Evolutionary conservation across 2,113 vertebrate genomes (phyloP).

Genomic region (Plectropomus leopardus): DNA sequence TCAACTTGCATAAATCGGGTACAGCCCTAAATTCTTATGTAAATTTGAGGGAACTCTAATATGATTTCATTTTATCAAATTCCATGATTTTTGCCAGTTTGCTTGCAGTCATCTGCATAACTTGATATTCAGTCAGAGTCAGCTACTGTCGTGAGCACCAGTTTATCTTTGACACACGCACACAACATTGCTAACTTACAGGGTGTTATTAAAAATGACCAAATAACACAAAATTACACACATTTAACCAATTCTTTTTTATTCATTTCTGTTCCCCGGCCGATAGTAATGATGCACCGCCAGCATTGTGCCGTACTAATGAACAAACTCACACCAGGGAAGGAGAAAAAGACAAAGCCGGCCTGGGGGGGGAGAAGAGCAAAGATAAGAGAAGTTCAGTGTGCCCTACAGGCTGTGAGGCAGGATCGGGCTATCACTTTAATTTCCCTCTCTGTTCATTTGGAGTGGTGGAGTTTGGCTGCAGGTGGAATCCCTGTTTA

Average conservation of each 20-base stretch:
- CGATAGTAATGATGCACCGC: conserved; percentile 24
- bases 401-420: conserved; percentile 59
- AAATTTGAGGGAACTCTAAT: too few species aligned
- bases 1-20: too few species aligned
- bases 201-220: conserved; percentile 5
- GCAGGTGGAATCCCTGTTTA: conserved; percentile 78
- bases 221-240: conserved; percentile 3
- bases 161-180: conserved; percentile 11
- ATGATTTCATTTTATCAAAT: conserved; percentile 31
- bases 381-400: conserved; percentile 70
- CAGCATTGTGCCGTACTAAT: conserved; percentile 58
- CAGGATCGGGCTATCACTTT: conserved; percentile 64
- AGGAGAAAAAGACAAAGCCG: conserved; percentile 58
- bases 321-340: conserved; percentile 58
- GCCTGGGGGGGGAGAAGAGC: conserved; percentile 28
- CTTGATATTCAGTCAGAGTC: conserved; percentile 10
- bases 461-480: conserved; percentile 72
- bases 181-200: not conserved
- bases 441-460: conserved; percentile 66
- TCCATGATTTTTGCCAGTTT: conserved; percentile 47
- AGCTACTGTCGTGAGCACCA: not conserved
- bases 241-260: conserved; percentile 33
- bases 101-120: conserved; percentile 26
- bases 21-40: too few species aligned
- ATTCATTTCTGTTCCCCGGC: conserved; percentile 26